Percentiles rank a stretch among this genome's conserved stretches.
Conservation (phyloP, 2,888 invertebrate species). For the Uloborus plumipes region DNA sequence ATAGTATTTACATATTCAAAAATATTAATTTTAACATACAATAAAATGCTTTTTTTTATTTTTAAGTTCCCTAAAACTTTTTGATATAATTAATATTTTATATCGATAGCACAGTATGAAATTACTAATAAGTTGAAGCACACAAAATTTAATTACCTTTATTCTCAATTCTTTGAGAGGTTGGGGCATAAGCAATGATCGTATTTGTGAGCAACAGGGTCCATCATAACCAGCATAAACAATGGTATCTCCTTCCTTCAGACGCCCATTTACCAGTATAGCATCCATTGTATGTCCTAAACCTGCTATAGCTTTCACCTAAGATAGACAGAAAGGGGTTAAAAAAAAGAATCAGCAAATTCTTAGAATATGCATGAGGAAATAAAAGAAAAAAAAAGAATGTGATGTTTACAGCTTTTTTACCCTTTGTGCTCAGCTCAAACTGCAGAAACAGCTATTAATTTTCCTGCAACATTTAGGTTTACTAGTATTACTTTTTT, state of each 20-base stretch:
- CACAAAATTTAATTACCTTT: slow-evolving; percentile 77
- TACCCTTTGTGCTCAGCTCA: too few species aligned
- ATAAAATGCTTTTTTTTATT: too few species aligned
- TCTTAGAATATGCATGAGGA: neutral
- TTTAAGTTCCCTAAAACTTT: too few species aligned
- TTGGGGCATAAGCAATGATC: slow-evolving; percentile 97
- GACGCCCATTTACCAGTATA: slow-evolving; percentile 95
- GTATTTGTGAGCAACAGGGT: slow-evolving; percentile 96
- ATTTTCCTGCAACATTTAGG: too few species aligned
- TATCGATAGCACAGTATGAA: too few species aligned
- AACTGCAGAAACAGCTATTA: too few species aligned
- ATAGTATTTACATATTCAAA: too few species aligned
- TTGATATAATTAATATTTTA: too few species aligned
- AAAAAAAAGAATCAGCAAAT: neutral
- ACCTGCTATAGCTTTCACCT: slow-evolving; percentile 95
- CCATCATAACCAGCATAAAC: slow-evolving; percentile 98
- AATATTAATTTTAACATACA: too few species aligned
- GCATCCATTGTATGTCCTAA: slow-evolving; percentile 99
- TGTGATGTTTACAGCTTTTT: too few species aligned
- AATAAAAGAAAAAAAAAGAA: neutral
- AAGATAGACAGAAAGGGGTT: neutral
- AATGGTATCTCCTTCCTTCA: slow-evolving; percentile 93
- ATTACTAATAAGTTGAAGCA: too few species aligned
- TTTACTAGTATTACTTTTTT: too few species aligned
- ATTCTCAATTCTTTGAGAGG: slow-evolving; percentile 97